Evolutionary conservation across 2,797 vertebrate genomes (phyloP).

Genomic region (Sebastolobus alascanus): DNA sequence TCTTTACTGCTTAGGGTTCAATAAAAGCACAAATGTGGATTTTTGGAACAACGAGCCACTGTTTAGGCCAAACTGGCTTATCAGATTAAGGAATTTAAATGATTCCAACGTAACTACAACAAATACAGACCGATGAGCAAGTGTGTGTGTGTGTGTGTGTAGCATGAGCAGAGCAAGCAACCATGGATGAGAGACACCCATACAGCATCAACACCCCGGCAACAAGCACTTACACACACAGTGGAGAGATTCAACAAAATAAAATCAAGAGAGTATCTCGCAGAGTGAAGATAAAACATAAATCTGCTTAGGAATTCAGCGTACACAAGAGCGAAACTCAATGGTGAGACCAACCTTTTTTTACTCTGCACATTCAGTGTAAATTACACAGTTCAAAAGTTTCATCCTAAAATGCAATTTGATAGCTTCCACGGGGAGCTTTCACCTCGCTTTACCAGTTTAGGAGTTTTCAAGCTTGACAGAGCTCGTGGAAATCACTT

Average conservation of each 20-base stretch:
- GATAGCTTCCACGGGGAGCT: not conserved
- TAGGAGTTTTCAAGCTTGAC: not conserved
- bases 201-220: not conserved
- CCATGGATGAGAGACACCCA: not conserved
- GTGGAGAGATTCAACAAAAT: not conserved
- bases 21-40: not conserved
- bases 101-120: not conserved
- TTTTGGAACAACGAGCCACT: not conserved
- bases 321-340: not conserved
- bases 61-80: not conserved
- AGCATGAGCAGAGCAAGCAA: not conserved
- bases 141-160: not conserved
- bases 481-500: not conserved
- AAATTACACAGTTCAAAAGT: not conserved
- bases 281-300: not conserved
- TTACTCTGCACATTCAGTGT: not conserved
- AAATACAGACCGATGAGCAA: not conserved
- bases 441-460: not conserved
- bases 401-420: not conserved
- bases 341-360: not conserved
- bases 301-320: not conserved
- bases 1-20: not conserved
- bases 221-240: not conserved
- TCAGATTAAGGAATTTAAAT: not conserved
- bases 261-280: not conserved